Evolutionary conservation across 2,797 vertebrate species (phyloP).

Genomic region (Carapus acus): DNA sequence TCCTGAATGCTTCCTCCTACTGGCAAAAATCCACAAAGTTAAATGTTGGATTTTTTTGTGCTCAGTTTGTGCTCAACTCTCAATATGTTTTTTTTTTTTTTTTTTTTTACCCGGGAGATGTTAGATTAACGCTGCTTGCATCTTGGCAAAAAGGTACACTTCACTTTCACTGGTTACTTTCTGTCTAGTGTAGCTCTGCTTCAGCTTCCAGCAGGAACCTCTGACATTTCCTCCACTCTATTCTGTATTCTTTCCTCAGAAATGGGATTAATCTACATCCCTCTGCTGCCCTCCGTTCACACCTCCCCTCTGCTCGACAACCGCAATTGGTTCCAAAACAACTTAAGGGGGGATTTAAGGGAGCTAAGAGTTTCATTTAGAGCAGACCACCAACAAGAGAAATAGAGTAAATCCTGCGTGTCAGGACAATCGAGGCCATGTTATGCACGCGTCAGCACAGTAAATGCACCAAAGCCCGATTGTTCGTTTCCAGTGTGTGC

Average conservation of each 20-base stretch:
- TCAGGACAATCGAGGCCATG: no score
- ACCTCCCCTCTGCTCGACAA: slow-evolving; percentile 28
- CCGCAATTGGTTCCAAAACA: slow-evolving; percentile 12
- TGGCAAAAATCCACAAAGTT: slow-evolving; percentile 33
- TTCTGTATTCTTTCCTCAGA: slow-evolving; percentile 40
- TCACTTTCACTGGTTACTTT: slow-evolving; percentile 21
- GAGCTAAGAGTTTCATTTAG: no score
- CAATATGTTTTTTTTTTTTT: no score
- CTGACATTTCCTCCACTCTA: slow-evolving; percentile 51
- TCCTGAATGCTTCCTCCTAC: slow-evolving; percentile 12
- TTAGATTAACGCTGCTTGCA: slow-evolving; percentile 40
- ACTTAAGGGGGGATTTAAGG: neutral
- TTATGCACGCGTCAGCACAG: slow-evolving; percentile 11
- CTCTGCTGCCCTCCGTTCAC: slow-evolving; percentile 42
- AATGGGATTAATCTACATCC: slow-evolving; percentile 45
- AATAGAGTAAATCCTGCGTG: slow-evolving; percentile 8
- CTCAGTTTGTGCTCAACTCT: slow-evolving; percentile 24
- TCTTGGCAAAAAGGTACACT: slow-evolving; percentile 43
- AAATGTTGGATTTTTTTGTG: slow-evolving; percentile 24
- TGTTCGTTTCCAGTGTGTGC: slow-evolving; percentile 8
- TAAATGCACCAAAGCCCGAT: slow-evolving; percentile 18
- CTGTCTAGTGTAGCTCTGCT: slow-evolving; percentile 34
- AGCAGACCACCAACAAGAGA: neutral
- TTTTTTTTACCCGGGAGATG: slow-evolving; percentile 21
- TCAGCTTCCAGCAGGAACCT: slow-evolving; percentile 45